Base-by-base conservation (phyloP, 1,140 invertebrate species). In the Colletes latitarsis region DNA sequence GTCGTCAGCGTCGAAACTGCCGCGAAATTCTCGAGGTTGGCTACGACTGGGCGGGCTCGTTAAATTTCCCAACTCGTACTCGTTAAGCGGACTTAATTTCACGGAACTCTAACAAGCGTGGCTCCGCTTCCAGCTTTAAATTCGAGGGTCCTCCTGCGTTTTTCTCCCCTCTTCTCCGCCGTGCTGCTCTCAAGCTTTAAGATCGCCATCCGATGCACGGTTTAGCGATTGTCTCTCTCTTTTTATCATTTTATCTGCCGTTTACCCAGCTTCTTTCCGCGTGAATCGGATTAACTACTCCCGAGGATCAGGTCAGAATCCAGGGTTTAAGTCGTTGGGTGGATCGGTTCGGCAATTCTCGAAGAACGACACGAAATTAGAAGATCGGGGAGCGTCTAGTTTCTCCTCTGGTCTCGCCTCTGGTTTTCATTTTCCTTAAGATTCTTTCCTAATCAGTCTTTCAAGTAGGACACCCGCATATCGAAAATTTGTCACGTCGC, bases 61-160 rank as follows among this genome's bases (percentile, higher is more conserved):
- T 80, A 75, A 80, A 80, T 67, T 81, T 57, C 63, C 15, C 49
- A 30, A 12, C 39, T 52, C 64, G 69, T 79, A 77, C 79, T 82
- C 69, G 83, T 85, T 85, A 85, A 84, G 62, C 83, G 69, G 78
- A 82, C 77, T 85, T 77, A 77, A 82, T 82, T 82, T 85, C 78
- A 78, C 73, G 73, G 74, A n/a, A 75, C 66, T 77, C 64, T 85
- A 82, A 77, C 83, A 76, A 85, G 57, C 64, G 66, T 63, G 63
- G 17, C 63, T 17, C n/a, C 30, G 43, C n/a, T 10, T n/a, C 43
- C 64, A 17, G 46, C 46, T 85, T 85, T 77, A 81, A 84, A 85
- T 74, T 77, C 83, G 69, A 82, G 68, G 67, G n/a, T 52, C 8
- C 60, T 77, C 17, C 30, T 15, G 6, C 30, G 0, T 39, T 15